Conservation (phyloP, 2,797 vertebrate species). For the Micropoecilia bifurca region DNA sequence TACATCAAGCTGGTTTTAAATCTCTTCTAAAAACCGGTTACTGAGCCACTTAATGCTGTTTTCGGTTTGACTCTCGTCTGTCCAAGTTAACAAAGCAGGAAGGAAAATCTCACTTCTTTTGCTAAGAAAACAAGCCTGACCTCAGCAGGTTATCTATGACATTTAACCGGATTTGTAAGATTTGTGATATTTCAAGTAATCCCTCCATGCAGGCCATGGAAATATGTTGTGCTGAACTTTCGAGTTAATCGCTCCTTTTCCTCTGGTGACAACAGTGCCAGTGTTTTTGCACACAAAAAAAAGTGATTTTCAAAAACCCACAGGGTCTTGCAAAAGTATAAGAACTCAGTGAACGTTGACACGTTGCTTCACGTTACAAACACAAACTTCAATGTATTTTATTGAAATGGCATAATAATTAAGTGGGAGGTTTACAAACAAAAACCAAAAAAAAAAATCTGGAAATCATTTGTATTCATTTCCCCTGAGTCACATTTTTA, state of each 20-base stretch:
- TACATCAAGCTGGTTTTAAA: slow-evolving; percentile 23
- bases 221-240: slow-evolving; percentile 34
- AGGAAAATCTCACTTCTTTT: slow-evolving; percentile 1
- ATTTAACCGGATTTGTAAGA: slow-evolving; percentile 36
- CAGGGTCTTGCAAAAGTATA: background rate
- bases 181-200: slow-evolving; percentile 33
- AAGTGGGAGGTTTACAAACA: background rate
- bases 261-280: slow-evolving; percentile 35
- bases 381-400: background rate
- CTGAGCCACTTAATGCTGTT: background rate
- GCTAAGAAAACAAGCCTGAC: background rate
- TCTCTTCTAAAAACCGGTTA: slow-evolving; percentile 5
- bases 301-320: background rate
- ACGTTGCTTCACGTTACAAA: background rate
- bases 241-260: slow-evolving; percentile 51
- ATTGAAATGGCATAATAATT: background rate
- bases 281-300: slow-evolving; percentile 5
- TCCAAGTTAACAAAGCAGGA: background rate
- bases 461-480: background rate
- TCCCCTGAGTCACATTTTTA: background rate
- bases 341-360: background rate
- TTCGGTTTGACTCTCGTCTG: background rate
- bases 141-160: slow-evolving; percentile 32
- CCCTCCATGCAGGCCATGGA: slow-evolving; percentile 33
- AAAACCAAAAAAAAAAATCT: background rate